Evolutionary conservation across 2,797 vertebrate genomes (phyloP), one percentile per base, ranked within the genome.

Genomic region (Periparus ater): DNA sequence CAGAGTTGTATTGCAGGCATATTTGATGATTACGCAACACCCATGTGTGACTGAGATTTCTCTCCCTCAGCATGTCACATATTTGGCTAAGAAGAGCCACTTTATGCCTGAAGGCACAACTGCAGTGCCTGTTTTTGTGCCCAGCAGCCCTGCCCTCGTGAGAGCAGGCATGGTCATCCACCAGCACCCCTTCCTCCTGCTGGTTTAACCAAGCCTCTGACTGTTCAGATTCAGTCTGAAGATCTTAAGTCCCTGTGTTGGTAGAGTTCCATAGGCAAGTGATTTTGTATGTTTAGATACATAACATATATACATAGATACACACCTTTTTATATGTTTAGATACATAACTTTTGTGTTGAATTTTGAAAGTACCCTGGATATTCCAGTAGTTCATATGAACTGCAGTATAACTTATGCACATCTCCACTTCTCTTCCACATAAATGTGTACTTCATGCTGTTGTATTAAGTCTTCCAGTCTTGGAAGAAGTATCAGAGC

Each of bases 141-240:
- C 58, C 16, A 3, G 13, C 47, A 38, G 21, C 34, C 16, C 6
- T 1, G 6, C 27, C 45, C 58, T 44, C 1, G 0, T 40, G 47
- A 20, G 23, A 30, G 29, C 40, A 85, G 20, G 47, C 40, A 8
- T 1, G 4, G 34, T 27, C 38, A 23, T 32, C 18, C 32, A 16
- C 18, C 36, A 40, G 36, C 58, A 66, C 3, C 7, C n/a, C 29
- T 25, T 45, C 58, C 18, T 55, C 29, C 61, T 61, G 17, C 48
- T 32, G 29, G 11, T 67, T 86, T 57, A 62, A 62, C 14, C 54
- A 34, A 9, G 12, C 7, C n/a, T 47, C 63, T 66, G 65, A 32
- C 34, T 36, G 14, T 15, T 60, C 47, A 55, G 26, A 42, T 53
- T 71, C 63, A 48, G 34, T 50, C 19, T 32, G 42, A 57, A 55